These are phyloP conservation scores for Anabacerthia variegaticeps DNA, from an alignment of 2,797 vertebrate genomes.

Conservation along the genomic window DNA sequence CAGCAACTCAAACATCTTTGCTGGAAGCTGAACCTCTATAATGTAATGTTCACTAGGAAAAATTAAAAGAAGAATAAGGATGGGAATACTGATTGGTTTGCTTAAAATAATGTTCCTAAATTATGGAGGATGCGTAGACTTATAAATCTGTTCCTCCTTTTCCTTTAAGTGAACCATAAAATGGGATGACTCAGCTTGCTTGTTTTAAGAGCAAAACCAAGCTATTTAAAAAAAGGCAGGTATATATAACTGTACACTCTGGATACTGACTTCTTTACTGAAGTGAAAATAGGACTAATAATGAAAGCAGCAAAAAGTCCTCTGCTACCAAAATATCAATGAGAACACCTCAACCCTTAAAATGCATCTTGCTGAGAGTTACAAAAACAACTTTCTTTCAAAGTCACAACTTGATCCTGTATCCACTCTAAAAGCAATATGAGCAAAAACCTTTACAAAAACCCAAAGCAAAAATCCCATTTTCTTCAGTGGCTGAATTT, in stretches of 20 bases:
- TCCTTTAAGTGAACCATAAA: neutral
- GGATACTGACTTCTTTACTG: neutral
- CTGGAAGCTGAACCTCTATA: slow-evolving; percentile 92
- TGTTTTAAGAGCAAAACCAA: neutral
- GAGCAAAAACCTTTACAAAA: neutral
- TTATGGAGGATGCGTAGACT: neutral
- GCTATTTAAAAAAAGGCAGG: neutral
- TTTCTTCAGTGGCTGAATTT: neutral
- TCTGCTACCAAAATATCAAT: neutral
- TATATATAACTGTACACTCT: neutral
- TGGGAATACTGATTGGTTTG: neutral
- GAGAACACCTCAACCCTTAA: neutral
- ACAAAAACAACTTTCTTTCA: neutral
- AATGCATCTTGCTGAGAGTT: neutral
- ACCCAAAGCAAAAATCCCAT: neutral
- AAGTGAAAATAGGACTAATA: neutral
- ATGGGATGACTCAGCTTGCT: neutral
- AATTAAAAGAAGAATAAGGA: neutral
- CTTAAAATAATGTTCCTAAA: neutral
- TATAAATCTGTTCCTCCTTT: neutral
- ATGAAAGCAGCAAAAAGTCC: neutral
- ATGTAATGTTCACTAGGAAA: slow-evolving; percentile 88
- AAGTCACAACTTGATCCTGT: neutral
- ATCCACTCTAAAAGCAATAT: neutral
- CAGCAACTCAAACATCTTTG: slow-evolving; percentile 86